phyloP scores from a whole-genome alignment of 2,113 vertebrate genomes.

The Nothobranchius furzeri region DNA sequence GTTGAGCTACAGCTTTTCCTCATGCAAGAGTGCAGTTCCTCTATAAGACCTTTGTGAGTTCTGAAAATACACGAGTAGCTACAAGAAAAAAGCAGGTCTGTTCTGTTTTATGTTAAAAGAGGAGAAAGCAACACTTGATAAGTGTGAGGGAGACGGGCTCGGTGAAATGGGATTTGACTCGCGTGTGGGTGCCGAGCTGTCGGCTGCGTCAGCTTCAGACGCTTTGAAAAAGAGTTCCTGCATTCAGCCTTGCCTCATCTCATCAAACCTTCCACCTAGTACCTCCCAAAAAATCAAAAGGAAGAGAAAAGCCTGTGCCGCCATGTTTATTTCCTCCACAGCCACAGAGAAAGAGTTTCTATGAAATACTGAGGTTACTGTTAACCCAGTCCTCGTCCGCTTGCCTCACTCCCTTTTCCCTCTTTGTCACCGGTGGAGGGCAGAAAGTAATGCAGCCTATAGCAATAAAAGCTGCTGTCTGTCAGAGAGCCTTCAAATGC shows the following conservation, averaged over 20 bases:
- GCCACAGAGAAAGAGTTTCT: slow-evolving; percentile 58
- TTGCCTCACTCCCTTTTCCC: slow-evolving; percentile 15
- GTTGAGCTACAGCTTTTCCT: slow-evolving; percentile 20
- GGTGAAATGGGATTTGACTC: slow-evolving; percentile 56
- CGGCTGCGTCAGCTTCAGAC: slow-evolving; percentile 40
- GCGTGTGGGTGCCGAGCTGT: slow-evolving; percentile 39
- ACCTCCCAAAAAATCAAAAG: slow-evolving; percentile 11
- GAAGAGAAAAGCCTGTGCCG: slow-evolving; percentile 11
- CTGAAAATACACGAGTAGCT: slow-evolving; percentile 26
- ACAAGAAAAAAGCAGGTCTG: slow-evolving; percentile 30
- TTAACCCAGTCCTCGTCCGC: slow-evolving; percentile 61
- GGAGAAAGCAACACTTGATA: slow-evolving; percentile 24
- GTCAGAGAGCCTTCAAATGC: slow-evolving; percentile 76
- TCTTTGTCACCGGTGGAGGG: slow-evolving; percentile 54
- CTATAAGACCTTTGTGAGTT: slow-evolving; percentile 48
- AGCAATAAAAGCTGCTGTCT: slow-evolving; percentile 70
- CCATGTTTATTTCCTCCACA: slow-evolving; percentile 46
- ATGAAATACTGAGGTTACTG: slow-evolving; percentile 68
- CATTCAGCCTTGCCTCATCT: slow-evolving; percentile 34
- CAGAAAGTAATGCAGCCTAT: slow-evolving; percentile 58
- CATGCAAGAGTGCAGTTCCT: slow-evolving; percentile 14
- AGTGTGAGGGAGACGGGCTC: slow-evolving; percentile 36
- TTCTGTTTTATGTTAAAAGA: slow-evolving; percentile 43
- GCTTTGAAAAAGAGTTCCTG: slow-evolving; percentile 50
- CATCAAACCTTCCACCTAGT: slow-evolving; percentile 26